A percentile compares a stretch with the other conserved stretches of the same genome.
Evolutionary conservation across 2,797 vertebrate species (phyloP).

Genomic region (Atherinosoma microstoma): DNA sequence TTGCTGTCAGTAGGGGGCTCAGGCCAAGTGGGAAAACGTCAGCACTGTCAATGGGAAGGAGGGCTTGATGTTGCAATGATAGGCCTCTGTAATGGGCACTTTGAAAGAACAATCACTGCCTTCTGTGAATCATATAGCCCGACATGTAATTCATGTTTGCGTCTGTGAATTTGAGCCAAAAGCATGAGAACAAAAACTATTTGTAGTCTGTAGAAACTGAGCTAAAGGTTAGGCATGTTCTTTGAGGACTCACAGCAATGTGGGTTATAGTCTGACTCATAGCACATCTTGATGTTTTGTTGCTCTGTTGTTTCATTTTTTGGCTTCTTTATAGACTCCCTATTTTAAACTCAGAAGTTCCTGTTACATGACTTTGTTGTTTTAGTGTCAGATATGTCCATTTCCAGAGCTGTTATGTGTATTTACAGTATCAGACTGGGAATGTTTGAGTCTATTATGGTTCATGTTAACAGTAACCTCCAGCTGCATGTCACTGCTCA

Average conservation of each 20-base stretch:
- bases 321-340: constrained; percentile 27
- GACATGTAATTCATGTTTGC: constrained; percentile 79
- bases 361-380: constrained; percentile 49
- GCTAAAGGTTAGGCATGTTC: constrained; percentile 52
- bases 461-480: constrained; percentile 23
- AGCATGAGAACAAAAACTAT: constrained; percentile 71
- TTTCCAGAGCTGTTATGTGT: constrained; percentile 19
- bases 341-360: constrained; percentile 53
- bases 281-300: constrained; percentile 31
- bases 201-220: constrained; percentile 57
- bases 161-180: constrained; percentile 74
- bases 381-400: constrained; percentile 39
- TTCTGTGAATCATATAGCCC: constrained; percentile 79
- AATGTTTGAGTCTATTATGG: constrained; percentile 35
- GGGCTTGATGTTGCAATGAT: constrained; percentile 85
- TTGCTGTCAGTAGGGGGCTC: constrained; percentile 79
- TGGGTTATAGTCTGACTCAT: constrained; percentile 50
- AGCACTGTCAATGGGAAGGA: constrained; percentile 83
- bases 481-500: too few relatives aligned
- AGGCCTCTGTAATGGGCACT: constrained; percentile 83
- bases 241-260: constrained; percentile 41
- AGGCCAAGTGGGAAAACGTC: constrained; percentile 81
- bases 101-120: constrained; percentile 77
- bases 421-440: constrained; percentile 37
- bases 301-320: constrained; percentile 16